These are phyloP conservation scores for Botrylloides violaceus DNA, from an alignment of 23 tunicate species.

Conservation along the genomic window DNA sequence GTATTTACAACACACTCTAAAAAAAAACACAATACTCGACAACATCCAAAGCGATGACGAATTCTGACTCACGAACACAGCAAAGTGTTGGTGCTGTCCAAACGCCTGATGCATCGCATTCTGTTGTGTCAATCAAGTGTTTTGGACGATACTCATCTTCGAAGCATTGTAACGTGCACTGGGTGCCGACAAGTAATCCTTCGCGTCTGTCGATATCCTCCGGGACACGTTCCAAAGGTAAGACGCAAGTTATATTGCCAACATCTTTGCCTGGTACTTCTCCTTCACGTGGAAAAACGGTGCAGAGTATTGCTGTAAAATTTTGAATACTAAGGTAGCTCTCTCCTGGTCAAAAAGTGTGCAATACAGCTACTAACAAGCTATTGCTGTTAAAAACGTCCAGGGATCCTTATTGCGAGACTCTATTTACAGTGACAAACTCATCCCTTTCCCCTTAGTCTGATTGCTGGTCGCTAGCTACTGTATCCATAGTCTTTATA, in stretches of 20 bases:
- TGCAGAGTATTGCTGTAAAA: neutral
- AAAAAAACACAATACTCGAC: neutral
- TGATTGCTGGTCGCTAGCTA: no score
- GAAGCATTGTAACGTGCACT: neutral
- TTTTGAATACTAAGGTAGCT: neutral
- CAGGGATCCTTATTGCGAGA: no score
- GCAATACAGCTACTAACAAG: no score
- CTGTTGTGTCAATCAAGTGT: neutral
- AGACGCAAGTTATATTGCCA: neutral
- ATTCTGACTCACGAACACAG: conserved; percentile 3
- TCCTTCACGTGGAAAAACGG: neutral
- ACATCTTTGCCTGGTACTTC: conserved; percentile 3
- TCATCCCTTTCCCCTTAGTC: no score
- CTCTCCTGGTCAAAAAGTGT: no score
- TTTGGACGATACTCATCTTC: neutral
- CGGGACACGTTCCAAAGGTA: neutral
- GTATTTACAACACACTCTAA: conserved; percentile 1
- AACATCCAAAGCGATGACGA: no score
- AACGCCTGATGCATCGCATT: neutral
- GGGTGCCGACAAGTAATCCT: neutral
- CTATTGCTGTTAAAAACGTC: no score
- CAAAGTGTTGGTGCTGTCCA: conserved; percentile 1
- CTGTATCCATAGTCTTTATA: no score
- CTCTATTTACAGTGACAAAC: no score
- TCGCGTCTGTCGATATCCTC: conserved; percentile 3